phyloP scores from a whole-genome alignment of 2,888 invertebrate genomes.

The Cremastobaeus sp. region DNA sequence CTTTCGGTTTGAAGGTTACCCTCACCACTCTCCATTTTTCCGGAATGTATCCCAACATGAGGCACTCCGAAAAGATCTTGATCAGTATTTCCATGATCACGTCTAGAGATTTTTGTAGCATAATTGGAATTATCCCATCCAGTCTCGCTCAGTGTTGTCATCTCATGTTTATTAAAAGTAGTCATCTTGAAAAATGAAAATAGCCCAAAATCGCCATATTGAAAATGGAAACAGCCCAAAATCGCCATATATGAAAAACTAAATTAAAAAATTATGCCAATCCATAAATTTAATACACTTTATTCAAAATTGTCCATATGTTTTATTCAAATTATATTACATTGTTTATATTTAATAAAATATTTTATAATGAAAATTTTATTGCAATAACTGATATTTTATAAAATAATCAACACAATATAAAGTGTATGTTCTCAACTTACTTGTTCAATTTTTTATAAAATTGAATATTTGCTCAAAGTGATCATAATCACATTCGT shows the following conservation, averaged over 20 bases:
- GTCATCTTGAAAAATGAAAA: neutral
- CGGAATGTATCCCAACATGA: no score
- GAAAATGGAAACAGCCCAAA: neutral
- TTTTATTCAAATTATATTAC: no score
- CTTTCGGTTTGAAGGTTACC: no score
- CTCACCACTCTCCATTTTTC: no score
- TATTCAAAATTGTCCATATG: no score
- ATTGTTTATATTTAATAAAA: no score
- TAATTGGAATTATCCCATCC: no score
- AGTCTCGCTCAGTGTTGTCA: neutral
- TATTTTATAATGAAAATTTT: no score
- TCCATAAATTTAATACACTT: neutral
- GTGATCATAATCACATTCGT: slow-evolving; percentile 1
- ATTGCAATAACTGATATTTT: neutral
- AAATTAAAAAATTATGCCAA: neutral
- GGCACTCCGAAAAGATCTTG: no score
- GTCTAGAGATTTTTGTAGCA: no score
- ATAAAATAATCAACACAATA: neutral
- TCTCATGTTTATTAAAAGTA: neutral
- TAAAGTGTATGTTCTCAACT: neutral
- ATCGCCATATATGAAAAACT: neutral
- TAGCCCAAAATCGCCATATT: slow-evolving; percentile 1
- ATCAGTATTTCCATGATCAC: no score
- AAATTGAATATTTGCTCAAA: neutral
- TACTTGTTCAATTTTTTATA: no score